A percentile compares a stretch with the other conserved stretches of the same genome.
Evolutionary conservation across 2,797 vertebrate species (phyloP).

Genomic region (Micropoecilia bifurca): DNA sequence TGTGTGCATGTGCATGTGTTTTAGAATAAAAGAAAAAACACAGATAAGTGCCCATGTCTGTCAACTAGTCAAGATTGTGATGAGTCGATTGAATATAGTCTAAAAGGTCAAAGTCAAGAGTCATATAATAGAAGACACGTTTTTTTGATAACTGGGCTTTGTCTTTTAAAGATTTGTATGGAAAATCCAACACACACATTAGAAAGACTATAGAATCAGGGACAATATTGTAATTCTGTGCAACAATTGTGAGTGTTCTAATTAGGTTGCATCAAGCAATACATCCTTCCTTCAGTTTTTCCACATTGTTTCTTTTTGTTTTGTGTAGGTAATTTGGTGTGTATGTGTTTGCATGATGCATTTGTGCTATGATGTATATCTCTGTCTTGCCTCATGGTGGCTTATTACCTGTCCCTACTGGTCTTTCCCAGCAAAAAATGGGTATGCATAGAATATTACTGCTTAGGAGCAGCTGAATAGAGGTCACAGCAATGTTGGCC

Average conservation of each 20-base stretch:
- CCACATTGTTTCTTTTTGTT: slow-evolving; percentile 16
- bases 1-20: slow-evolving; percentile 29
- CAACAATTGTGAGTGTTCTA: slow-evolving; percentile 64
- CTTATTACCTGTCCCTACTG: slow-evolving; percentile 65
- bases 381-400: slow-evolving; percentile 64
- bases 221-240: slow-evolving; percentile 59
- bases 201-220: slow-evolving; percentile 47
- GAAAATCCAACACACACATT: slow-evolving; percentile 7
- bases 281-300: slow-evolving; percentile 37
- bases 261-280: slow-evolving; percentile 51
- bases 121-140: slow-evolving; percentile 48
- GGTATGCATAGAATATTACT: slow-evolving; percentile 50
- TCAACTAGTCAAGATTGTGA: slow-evolving; percentile 50
- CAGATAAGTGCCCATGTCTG: slow-evolving; percentile 54
- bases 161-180: slow-evolving; percentile 22
- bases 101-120: slow-evolving; percentile 72
- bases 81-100: slow-evolving; percentile 67
- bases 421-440: slow-evolving; percentile 42
- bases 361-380: slow-evolving; percentile 64
- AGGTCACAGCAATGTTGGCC: slow-evolving; percentile 43
- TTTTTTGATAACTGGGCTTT: slow-evolving; percentile 46
- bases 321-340: slow-evolving; percentile 10
- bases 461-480: slow-evolving; percentile 47
- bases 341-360: slow-evolving; percentile 38
- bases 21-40: slow-evolving; percentile 28